phyloP scores from a whole-genome alignment of 2,888 invertebrate species.

The Eupithecia dodoneata region DNA sequence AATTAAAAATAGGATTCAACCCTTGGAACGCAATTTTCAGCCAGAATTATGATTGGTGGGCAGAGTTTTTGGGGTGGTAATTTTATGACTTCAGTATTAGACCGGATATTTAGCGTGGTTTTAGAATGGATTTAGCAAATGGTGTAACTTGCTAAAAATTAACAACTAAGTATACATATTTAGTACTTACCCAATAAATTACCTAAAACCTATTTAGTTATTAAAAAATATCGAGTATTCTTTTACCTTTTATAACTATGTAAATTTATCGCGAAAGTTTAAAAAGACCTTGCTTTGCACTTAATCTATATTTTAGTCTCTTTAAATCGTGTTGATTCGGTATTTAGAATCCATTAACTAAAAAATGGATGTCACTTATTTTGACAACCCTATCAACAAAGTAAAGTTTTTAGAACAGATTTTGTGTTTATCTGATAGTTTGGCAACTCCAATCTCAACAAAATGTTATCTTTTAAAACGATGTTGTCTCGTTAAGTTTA shows the following conservation, averaged over 20 bases:
- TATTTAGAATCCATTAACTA: neutral
- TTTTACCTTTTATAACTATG: too few relatives aligned
- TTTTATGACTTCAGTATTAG: constrained; percentile 16
- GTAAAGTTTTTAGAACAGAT: constrained; percentile 48
- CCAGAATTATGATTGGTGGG: constrained; percentile 42
- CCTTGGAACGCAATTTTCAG: constrained; percentile 45
- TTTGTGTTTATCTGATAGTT: constrained; percentile 60
- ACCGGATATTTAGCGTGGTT: neutral
- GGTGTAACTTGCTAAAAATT: too few relatives aligned
- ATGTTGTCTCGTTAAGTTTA: constrained; percentile 47
- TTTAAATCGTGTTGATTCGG: neutral
- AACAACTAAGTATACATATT: neutral
- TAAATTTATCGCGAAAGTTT: too few relatives aligned
- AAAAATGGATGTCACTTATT: neutral
- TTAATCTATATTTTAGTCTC: neutral
- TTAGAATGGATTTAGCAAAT: neutral
- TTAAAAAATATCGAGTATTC: too few relatives aligned
- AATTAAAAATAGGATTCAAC: neutral
- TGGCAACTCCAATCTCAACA: constrained; percentile 56
- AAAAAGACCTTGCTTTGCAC: neutral
- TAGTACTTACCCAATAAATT: neutral
- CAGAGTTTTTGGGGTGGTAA: constrained; percentile 37
- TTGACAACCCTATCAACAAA: constrained; percentile 46
- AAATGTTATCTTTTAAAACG: constrained; percentile 52
- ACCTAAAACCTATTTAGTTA: neutral